Evolutionary conservation across 1,140 invertebrate genomes (phyloP), one percentile per base, ranked within the genome.

Genomic region (Bombus superbus): DNA sequence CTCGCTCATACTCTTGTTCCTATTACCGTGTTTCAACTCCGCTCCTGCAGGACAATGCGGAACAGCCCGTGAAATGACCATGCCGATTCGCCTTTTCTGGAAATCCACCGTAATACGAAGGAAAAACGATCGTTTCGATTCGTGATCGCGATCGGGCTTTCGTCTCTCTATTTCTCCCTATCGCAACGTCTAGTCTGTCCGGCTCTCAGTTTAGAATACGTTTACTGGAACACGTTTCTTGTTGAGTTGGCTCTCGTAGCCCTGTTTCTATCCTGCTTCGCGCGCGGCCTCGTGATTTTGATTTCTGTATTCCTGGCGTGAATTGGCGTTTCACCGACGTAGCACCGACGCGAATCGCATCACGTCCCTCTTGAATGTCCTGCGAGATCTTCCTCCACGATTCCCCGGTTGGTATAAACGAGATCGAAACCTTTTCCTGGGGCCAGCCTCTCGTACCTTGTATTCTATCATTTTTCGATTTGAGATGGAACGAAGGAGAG

Each of bases 11-110:
- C 62, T 57, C 44, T 71, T n/a, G 38, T 81, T 68, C 25, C 64
- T 64, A 44, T 38, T 47, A 18, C 62, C 44, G 38, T 44, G 35
- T 83, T 86, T 80, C 68, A 77, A 53, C 59, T 81, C 72, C 69
- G 62, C 42, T 79, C 32, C 73, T 25, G 42, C 44, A 42, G 83
- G 73, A 90, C 86, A 90, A 92, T 88, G 66, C 44, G 62, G 62
- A 85, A 86, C 71, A n/a, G 68, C n/a, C 90, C 89, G 83, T 91
- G 90, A 92, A 93, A 93, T 93, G 93, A 93, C 91, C 92, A 92
- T 91, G 86, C 86, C 78, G 77, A 81, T 57, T 72, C 78, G 81
- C 68, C 72, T 72, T 86, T 83, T 86, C 74, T 80, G 57, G 25
- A 88, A 79, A 88, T 73, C 86, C 84, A 76, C 25, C 59, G 44